phyloP scores from a whole-genome alignment of 2,888 invertebrate species.

The Aleiodes leptofemur region DNA sequence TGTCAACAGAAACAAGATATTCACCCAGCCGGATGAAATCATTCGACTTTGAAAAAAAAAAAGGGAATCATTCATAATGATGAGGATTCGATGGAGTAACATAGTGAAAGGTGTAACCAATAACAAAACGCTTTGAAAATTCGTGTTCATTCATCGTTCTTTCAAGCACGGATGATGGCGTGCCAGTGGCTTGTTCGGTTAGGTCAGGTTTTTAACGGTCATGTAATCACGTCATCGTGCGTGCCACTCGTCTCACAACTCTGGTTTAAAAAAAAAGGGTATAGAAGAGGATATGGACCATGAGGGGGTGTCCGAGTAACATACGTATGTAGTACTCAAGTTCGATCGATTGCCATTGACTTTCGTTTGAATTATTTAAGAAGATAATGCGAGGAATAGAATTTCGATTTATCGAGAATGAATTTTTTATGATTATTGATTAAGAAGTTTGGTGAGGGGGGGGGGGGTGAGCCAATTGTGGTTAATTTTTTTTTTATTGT shows the following conservation, averaged over 20 bases:
- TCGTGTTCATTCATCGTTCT: constrained; percentile 49
- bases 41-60: not conserved
- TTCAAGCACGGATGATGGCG: constrained; percentile 52
- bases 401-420: not conserved
- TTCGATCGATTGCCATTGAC: constrained; percentile 18
- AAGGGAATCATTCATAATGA: not conserved
- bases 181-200: constrained; percentile 62
- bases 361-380: not conserved
- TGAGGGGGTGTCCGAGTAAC: constrained; percentile 56
- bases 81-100: constrained; percentile 14
- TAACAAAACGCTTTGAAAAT: constrained; percentile 44
- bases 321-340: not conserved
- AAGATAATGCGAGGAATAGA: not conserved
- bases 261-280: constrained; percentile 44
- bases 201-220: constrained; percentile 72
- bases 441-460: not conserved
- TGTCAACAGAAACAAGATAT: no score
- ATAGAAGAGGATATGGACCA: constrained; percentile 63
- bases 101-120: constrained; percentile 39
- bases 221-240: constrained; percentile 72
- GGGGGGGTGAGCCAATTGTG: no score
- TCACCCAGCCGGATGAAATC: no score
- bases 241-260: constrained; percentile 57
- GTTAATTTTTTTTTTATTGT: no score
- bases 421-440: not conserved